Conservation (phyloP, 2,797 vertebrate species). For the Mormyrus hasselquistii region DNA sequence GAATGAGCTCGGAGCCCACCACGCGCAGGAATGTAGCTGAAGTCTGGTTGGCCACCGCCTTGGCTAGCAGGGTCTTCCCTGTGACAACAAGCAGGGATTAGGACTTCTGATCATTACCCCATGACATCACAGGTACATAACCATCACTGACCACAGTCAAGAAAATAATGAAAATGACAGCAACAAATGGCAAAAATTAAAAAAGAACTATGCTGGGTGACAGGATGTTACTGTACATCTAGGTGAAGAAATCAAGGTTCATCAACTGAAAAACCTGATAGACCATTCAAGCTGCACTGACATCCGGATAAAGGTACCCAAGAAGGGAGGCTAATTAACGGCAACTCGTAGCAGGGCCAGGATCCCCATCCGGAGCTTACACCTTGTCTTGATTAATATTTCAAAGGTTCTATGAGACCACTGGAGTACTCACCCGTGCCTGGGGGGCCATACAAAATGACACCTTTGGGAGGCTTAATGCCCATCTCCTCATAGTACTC, state of each 20-base stretch:
- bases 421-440: conserved; percentile 76
- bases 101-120: neutral
- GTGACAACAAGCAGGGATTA: neutral
- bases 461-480: conserved; percentile 96
- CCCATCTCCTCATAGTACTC: conserved; percentile 99
- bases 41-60: conserved; percentile 96
- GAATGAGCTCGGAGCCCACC: conserved; percentile 91
- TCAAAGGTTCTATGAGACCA: neutral
- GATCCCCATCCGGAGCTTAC: neutral
- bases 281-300: neutral
- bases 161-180: neutral
- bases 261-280: neutral
- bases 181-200: neutral
- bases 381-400: neutral
- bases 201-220: neutral
- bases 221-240: neutral
- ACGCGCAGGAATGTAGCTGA: conserved; percentile 91
- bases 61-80: conserved; percentile 94
- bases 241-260: neutral
- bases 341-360: neutral
- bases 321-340: neutral
- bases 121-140: neutral
- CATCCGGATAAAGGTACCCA: neutral
- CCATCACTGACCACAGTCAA: neutral
- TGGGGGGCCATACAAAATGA: conserved; percentile 90